Conservation (phyloP, 2,113 vertebrate species). For the Halichoeres trimaculatus region DNA sequence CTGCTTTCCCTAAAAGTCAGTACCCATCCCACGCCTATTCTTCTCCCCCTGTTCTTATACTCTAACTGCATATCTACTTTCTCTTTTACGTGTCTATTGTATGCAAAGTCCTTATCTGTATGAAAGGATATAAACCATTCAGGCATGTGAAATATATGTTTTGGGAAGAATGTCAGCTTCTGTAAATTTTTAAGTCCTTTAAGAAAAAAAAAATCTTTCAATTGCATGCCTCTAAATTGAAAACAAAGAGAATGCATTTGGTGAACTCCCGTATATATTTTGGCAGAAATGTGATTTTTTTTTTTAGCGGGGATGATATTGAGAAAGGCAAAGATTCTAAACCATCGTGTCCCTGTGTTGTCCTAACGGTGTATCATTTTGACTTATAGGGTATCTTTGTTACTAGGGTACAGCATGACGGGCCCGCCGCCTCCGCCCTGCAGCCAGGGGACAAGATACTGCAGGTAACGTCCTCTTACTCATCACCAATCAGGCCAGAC, state of each 20-base stretch:
- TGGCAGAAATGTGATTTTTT: constrained; percentile 49
- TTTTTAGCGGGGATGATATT: constrained; percentile 56
- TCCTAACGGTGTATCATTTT: constrained; percentile 99
- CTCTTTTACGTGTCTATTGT: constrained; percentile 31
- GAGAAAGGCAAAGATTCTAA: constrained; percentile 89
- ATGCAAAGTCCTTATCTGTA: constrained; percentile 18
- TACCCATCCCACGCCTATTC: constrained; percentile 42
- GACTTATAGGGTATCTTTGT: constrained; percentile 99
- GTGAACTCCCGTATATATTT: constrained; percentile 27
- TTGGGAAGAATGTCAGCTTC: constrained; percentile 16
- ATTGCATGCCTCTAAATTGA: constrained; percentile 61
- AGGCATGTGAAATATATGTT: constrained; percentile 26
- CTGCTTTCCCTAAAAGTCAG: constrained; percentile 32
- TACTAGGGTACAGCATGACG: constrained; percentile 99
- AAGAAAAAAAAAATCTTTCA: constrained; percentile 10
- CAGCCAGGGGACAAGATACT: constrained; percentile 99
- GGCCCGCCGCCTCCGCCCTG: constrained; percentile 92
- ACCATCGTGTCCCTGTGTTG: constrained; percentile 86
- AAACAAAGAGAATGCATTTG: constrained; percentile 43
- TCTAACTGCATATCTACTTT: constrained; percentile 33
- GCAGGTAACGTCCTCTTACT: constrained; percentile 86
- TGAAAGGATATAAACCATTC: constrained; percentile 18
- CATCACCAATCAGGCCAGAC: constrained; percentile 27
- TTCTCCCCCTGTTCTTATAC: constrained; percentile 38
- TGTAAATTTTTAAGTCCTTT: constrained; percentile 17